phyloP scores from a whole-genome alignment of 2,888 invertebrate species.

The Agrotis clavis region DNA sequence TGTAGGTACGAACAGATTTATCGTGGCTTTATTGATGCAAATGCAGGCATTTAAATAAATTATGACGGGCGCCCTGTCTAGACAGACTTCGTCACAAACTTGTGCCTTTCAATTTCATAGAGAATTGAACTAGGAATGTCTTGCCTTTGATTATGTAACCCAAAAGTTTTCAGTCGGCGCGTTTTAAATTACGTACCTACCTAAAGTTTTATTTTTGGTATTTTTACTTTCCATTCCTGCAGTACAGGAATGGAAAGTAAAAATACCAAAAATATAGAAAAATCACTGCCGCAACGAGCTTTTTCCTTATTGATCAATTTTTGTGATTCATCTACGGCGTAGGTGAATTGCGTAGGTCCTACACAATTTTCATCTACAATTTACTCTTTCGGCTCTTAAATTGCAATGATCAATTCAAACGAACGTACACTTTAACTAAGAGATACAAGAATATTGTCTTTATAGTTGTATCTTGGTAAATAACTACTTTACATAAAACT shows the following conservation, averaged over 20 bases:
- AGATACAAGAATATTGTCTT: too few species aligned
- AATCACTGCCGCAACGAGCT: too few species aligned
- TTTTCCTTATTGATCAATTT: too few species aligned
- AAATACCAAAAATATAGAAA: too few species aligned
- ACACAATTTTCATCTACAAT: neutral
- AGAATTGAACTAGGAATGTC: conserved; percentile 27
- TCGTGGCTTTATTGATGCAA: conserved; percentile 57
- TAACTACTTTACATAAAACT: neutral
- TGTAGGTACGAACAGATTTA: conserved; percentile 46
- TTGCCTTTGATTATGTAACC: neutral
- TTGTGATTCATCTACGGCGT: too few species aligned
- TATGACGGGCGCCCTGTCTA: conserved; percentile 61
- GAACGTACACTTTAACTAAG: neutral
- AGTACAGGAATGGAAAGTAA: too few species aligned
- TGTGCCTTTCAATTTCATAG: conserved; percentile 28
- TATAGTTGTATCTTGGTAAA: too few species aligned
- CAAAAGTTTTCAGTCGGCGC: neutral
- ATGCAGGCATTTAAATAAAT: conserved; percentile 58
- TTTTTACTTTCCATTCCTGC: too few species aligned
- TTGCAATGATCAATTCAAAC: neutral
- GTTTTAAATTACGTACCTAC: too few species aligned
- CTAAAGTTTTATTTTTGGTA: too few species aligned
- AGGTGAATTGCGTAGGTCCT: too few species aligned
- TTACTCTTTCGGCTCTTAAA: neutral
- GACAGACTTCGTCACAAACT: conserved; percentile 44